Evolutionary conservation across 2,888 invertebrate species (phyloP), one percentile per base, ranked within the genome.

Genomic region (Schrankia costaestrigalis): DNA sequence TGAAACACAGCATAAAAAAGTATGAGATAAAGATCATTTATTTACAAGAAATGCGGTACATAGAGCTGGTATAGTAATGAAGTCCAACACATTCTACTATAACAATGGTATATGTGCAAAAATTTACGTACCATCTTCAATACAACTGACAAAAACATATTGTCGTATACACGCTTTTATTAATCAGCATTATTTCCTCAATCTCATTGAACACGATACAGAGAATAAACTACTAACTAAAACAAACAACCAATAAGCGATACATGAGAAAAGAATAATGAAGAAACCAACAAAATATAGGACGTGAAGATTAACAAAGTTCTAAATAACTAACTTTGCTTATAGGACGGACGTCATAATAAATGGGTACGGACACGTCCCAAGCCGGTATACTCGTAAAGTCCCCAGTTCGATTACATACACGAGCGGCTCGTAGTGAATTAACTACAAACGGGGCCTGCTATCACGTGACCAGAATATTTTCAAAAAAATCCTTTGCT

Each of bases 321-420:
- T 54, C 60, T 61, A 55, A 61, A 63, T 63, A 65, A 60, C 47
- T 52, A 56, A 63, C 60, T 59, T 57, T 57, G 48, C 45, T 58
- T 55, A 58, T 51, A 42, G 42, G 32, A 14, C 9, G 25, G 54
- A 53, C 46, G 57, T 69, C 63, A 69, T 68, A 66, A 63, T 63
- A 69, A 66, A 63, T 56, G 60, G 52, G 52, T 43, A 55, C 48
- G 56, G 63, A 67, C 70, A 66, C 59, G 64, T 63, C 54, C 50
- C 60, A 56, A 60, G 62, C 56, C 63, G 57, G 61, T 61, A 61
- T 57, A 64, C 69, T 76, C 71, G 68, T 72, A 71, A 72, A 74
- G 70, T 68, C 66, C 62, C 56, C 61, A 61, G 72, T 72, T 75
- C 77, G 71, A 75, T 77, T 71, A 71, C 71, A 63, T 58, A 71